Percentiles rank a stretch among this genome's conserved stretches.
Conservation (phyloP, 2,888 invertebrate genomes). For the Actias luna region DNA sequence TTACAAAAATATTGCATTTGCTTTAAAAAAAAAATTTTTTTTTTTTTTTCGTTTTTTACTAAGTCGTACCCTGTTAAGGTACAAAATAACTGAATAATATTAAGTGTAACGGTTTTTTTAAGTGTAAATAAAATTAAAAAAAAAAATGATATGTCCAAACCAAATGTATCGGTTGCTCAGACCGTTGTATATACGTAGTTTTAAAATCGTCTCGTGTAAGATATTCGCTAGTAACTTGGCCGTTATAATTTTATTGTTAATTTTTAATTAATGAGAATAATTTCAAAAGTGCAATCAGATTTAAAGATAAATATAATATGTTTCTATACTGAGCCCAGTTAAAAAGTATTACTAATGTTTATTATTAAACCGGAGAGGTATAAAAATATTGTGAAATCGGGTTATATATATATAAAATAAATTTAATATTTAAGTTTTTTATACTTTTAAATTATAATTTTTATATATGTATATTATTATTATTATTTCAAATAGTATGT, state of each 20-base stretch:
- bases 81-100: conserved; percentile 71
- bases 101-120: conserved; percentile 63
- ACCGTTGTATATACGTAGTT: conserved; percentile 67
- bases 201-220: conserved; percentile 28
- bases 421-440: conserved; percentile 59
- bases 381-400: conserved; percentile 78
- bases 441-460: conserved; percentile 68
- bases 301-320: conserved; percentile 74
- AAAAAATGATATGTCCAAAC: conserved; percentile 66
- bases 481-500: conserved; percentile 72
- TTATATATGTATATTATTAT: conserved; percentile 70
- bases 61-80: conserved; percentile 66
- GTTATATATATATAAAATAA: too few species aligned
- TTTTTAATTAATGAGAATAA: conserved; percentile 43
- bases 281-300: conserved; percentile 77
- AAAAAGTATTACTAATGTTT: conserved; percentile 82
- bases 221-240: conserved; percentile 25
- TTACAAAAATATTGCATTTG: conserved; percentile 80
- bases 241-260: conserved; percentile 67
- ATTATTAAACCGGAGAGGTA: conserved; percentile 76
- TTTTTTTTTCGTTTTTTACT: conserved; percentile 56
- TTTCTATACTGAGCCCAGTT: conserved; percentile 70
- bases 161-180: conserved; percentile 70
- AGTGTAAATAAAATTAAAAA: conserved; percentile 80
- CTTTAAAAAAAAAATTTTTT: too few species aligned